phyloP scores from a whole-genome alignment of 2,888 invertebrate species.

The Willowsia nigromaculata region DNA sequence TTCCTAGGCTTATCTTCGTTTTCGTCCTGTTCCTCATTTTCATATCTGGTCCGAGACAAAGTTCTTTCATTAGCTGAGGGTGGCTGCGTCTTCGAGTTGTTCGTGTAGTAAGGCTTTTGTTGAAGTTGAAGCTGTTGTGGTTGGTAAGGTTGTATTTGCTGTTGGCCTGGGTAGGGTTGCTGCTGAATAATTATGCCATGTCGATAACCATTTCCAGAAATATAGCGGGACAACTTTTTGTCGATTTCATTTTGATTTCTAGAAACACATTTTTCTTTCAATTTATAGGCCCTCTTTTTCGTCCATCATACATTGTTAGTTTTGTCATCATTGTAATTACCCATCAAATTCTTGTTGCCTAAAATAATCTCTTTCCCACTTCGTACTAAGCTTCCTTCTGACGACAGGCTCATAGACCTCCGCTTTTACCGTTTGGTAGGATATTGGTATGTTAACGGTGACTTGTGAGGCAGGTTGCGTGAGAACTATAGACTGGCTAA shows the following conservation, averaged over 20 bases:
- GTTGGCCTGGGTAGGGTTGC: constrained; percentile 61
- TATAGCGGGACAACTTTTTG: constrained; percentile 75
- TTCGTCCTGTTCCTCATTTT: constrained; percentile 61
- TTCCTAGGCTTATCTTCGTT: constrained; percentile 62
- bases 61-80: constrained; percentile 44
- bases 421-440: constrained; percentile 75
- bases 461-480: constrained; percentile 76
- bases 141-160: constrained; percentile 67
- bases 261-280: neutral
- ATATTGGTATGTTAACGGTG: constrained; percentile 76
- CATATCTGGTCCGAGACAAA: constrained; percentile 47
- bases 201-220: constrained; percentile 75
- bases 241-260: constrained; percentile 77
- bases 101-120: constrained; percentile 59
- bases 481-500: constrained; percentile 77
- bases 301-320: too few relatives aligned
- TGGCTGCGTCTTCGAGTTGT: constrained; percentile 37
- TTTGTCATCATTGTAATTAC: constrained; percentile 60
- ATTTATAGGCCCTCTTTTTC: too few relatives aligned
- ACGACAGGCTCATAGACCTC: constrained; percentile 78
- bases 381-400: constrained; percentile 74
- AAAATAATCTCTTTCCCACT: constrained; percentile 76
- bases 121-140: constrained; percentile 57
- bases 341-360: constrained; percentile 75
- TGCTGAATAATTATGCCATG: constrained; percentile 67